These are phyloP conservation scores for Callosobruchus maculatus DNA, from an alignment of 2,888 invertebrate species.

Conservation along the genomic window DNA sequence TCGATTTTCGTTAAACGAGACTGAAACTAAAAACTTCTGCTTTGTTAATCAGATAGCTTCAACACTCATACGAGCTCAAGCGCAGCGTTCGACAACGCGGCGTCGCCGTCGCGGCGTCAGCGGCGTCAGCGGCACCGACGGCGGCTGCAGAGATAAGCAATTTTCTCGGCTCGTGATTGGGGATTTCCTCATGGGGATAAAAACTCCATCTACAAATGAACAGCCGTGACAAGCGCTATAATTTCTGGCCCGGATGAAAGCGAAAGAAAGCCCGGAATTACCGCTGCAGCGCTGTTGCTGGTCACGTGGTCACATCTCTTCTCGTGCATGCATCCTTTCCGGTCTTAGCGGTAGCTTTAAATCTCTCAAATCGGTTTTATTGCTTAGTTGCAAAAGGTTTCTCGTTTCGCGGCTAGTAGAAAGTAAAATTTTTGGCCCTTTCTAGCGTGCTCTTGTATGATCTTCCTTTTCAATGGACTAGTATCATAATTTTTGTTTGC, in stretches of 20 bases:
- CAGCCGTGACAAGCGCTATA: constrained; percentile 68
- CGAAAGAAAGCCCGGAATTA: constrained; percentile 45
- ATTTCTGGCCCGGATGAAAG: constrained; percentile 53
- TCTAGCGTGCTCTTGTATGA: too few species aligned
- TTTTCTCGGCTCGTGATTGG: constrained; percentile 69
- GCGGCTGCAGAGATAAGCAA: constrained; percentile 56
- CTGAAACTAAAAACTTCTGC: too few species aligned
- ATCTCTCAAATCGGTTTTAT: too few species aligned
- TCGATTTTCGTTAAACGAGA: too few species aligned
- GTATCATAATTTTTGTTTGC: too few species aligned
- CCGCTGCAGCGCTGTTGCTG: constrained; percentile 2
- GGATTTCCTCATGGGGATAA: constrained; percentile 62
- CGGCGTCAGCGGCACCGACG: constrained; percentile 10
- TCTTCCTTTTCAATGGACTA: too few species aligned
- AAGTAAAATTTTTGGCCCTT: too few species aligned
- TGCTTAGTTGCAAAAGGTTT: too few species aligned
- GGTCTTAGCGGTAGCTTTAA: neutral
- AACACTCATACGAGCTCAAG: too few species aligned
- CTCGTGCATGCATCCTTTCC: neutral
- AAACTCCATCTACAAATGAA: constrained; percentile 71
- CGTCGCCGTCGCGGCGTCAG: neutral
- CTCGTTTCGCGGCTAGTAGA: too few species aligned
- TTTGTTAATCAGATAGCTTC: too few species aligned
- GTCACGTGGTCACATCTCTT: neutral
- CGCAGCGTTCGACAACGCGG: neutral